Evolutionary conservation across 2,888 invertebrate genomes (phyloP).

Genomic region (Chouioia cunea): DNA sequence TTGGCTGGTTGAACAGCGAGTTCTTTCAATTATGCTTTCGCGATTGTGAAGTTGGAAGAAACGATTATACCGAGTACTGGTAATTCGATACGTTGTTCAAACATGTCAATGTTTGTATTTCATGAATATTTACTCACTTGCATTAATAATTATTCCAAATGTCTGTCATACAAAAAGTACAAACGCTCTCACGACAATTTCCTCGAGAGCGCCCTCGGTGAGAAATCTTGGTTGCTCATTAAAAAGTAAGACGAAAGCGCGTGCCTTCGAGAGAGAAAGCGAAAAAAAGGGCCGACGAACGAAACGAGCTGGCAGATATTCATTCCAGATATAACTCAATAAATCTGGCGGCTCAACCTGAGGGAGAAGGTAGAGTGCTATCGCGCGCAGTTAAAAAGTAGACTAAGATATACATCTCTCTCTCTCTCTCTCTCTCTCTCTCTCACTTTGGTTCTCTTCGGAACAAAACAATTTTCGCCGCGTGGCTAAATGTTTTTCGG

Average conservation of each 20-base stretch:
- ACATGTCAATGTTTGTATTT: neutral
- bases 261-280: neutral
- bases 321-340: constrained; percentile 47
- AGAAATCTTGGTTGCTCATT: constrained; percentile 38
- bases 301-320: constrained; percentile 40
- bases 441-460: constrained; percentile 7
- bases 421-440: neutral
- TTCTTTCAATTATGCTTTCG: too few species aligned
- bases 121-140: too few species aligned
- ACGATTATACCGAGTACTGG: too few species aligned
- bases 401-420: constrained; percentile 43
- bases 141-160: too few species aligned
- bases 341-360: constrained; percentile 19
- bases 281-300: constrained; percentile 1
- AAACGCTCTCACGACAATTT: constrained; percentile 18
- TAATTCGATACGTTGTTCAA: neutral
- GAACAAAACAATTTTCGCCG: constrained; percentile 46
- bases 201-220: neutral
- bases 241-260: constrained; percentile 17
- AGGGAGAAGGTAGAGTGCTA: neutral
- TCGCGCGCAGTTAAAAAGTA: constrained; percentile 43
- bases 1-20: too few species aligned
- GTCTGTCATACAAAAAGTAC: too few species aligned
- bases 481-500: constrained; percentile 47
- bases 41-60: too few species aligned